Base-by-base conservation (phyloP, 2,113 vertebrate species). In the Embiotoca jacksoni region DNA sequence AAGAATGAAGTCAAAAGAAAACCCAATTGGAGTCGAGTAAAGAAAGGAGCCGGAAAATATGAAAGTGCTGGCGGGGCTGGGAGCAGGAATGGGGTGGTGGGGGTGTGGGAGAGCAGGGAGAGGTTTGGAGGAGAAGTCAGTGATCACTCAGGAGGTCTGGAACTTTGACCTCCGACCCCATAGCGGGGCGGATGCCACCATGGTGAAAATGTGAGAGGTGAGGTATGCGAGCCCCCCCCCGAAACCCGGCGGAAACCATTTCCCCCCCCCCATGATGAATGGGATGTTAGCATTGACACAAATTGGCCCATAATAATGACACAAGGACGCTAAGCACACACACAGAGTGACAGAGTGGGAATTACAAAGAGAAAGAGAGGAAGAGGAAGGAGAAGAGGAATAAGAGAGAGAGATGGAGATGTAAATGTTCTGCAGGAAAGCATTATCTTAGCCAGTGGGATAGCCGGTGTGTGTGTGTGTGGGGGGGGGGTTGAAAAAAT, bases 231-330 rank as follows among this genome's bases (percentile, higher is more conserved):
- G 85, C 90, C 86, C 88, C 90, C 86, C 88, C 85, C 84, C 37
- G 66, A 86, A 85, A 80, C 81, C 81, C 79, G 75, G 89, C 84
- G 91, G 93, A 94, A 94, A 92, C 94, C 82, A 64, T 83, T 87
- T 91, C 90, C 88, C 89, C 87, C 91, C 90, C 88, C 89, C 85
- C 91, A 79, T 94, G 90, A 93, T 94, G 88, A 95, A 96, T 93
- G 92, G 93, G 92, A 93, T 95, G 93, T 95, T 92, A 94, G 94
- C 93, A 94, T 94, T 93, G 92, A 92, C 94, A 94, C 92, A 92
- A 93, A 6, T 91, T 92, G 92, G 87, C 91, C 91, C 85, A 91
- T 93, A 92, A 94, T 91, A 95, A 93, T 94, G 94, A 94, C 94
- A 93, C 93, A 92, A 92, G 93, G 85, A 91, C 86, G 85, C 87